Conservation (phyloP, 2,113 vertebrate genomes). For the Murina feae region DNA sequence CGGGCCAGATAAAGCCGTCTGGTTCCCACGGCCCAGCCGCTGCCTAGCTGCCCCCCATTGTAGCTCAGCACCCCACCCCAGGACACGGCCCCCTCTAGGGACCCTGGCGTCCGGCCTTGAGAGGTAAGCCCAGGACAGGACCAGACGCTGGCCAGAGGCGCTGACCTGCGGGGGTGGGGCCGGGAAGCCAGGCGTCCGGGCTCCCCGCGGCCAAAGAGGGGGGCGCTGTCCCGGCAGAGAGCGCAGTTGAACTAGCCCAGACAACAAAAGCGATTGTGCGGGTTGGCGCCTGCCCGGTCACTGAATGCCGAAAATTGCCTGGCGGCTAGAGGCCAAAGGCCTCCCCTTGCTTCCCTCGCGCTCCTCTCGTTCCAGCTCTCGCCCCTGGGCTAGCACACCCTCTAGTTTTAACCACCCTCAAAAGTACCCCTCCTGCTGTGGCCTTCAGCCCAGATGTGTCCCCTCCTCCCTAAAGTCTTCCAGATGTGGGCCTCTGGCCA, state of each 20-base stretch:
- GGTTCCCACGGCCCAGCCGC: constrained; percentile 70
- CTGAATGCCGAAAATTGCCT: constrained; percentile 31
- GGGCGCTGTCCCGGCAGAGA: constrained; percentile 33
- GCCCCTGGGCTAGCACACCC: not conserved
- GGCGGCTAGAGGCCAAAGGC: not conserved
- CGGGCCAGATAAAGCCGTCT: constrained; percentile 74
- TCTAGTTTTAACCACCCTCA: constrained; percentile 1
- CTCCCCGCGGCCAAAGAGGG: constrained; percentile 44
- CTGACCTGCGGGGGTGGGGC: constrained; percentile 68
- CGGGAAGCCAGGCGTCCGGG: constrained; percentile 67
- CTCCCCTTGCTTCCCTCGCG: not conserved
- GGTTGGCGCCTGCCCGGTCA: constrained; percentile 66
- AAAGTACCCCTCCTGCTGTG: constrained; percentile 39
- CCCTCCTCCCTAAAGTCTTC: constrained; percentile 67
- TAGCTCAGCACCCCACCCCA: constrained; percentile 36
- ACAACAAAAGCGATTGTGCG: constrained; percentile 77
- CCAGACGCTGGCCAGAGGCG: constrained; percentile 60
- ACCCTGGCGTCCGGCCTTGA: constrained; percentile 49
- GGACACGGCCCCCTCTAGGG: constrained; percentile 59
- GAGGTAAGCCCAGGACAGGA: constrained; percentile 72
- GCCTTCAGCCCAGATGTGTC: constrained; percentile 65
- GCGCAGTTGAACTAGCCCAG: constrained; percentile 54
- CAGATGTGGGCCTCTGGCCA: constrained; percentile 66
- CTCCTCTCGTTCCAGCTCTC: not conserved
- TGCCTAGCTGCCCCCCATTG: constrained; percentile 33